Evolutionary conservation across 2,113 vertebrate species (phyloP).

Genomic region (Accipiter cooperii): DNA sequence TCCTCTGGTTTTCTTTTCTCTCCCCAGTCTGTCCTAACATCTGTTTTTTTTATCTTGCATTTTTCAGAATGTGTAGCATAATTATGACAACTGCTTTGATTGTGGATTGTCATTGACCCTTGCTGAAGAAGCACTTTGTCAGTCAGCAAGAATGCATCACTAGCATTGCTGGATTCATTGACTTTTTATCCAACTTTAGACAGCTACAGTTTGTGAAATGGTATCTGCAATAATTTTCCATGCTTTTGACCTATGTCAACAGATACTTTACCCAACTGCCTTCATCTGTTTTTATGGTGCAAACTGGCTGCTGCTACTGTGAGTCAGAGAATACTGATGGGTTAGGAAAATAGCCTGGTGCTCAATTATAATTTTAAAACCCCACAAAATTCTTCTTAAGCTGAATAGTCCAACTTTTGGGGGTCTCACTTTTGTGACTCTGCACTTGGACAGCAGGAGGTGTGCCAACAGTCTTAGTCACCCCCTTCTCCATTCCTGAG

Average conservation of each 20-base stretch:
- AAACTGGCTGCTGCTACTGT: neutral
- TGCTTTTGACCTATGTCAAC: neutral
- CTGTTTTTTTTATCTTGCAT: neutral
- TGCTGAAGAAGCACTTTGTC: neutral
- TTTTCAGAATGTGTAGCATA: neutral
- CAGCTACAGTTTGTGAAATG: neutral
- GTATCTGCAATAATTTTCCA: neutral
- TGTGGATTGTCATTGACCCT: neutral
- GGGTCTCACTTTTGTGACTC: neutral
- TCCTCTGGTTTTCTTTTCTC: neutral
- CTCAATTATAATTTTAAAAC: neutral
- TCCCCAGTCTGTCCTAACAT: neutral
- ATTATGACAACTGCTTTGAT: slow-evolving; percentile 17
- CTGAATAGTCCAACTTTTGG: neutral
- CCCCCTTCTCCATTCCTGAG: neutral
- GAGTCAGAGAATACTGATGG: neutral
- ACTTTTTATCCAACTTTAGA: neutral
- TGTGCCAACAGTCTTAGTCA: neutral
- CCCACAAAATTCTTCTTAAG: neutral
- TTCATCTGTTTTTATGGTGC: neutral
- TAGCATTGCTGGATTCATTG: neutral
- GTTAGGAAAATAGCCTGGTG: neutral
- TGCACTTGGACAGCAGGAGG: neutral
- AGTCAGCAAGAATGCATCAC: neutral
- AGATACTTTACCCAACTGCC: neutral